A percentile compares a stretch with the other conserved stretches of the same genome.
Evolutionary conservation across 2,888 invertebrate species (phyloP).

Genomic region (Leptinotarsa juncta): DNA sequence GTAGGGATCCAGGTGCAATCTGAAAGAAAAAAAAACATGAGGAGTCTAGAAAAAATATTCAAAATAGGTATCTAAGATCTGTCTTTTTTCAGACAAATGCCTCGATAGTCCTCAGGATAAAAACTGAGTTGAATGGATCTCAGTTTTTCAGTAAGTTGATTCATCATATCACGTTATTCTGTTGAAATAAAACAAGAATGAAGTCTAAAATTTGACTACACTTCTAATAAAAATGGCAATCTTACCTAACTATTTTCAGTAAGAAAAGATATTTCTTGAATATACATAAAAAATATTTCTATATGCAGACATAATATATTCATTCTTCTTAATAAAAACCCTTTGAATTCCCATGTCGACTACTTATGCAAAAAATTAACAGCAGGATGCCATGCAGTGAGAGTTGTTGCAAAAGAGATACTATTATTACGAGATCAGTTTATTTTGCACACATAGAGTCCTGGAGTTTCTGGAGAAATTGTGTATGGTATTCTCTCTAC

Average conservation of each 20-base stretch:
- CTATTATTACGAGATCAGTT: too few relatives aligned
- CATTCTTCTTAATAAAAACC: too few relatives aligned
- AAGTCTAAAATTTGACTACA: too few relatives aligned
- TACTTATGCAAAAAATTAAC: too few relatives aligned
- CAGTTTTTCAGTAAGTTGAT: constrained; percentile 50
- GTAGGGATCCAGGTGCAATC: constrained; percentile 51
- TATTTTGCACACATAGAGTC: too few relatives aligned
- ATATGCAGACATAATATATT: too few relatives aligned
- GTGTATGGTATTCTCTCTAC: too few relatives aligned
- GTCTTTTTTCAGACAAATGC: constrained; percentile 56
- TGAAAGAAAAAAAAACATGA: constrained; percentile 38
- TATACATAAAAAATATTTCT: not conserved
- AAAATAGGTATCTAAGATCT: not conserved
- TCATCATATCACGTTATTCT: constrained; percentile 35
- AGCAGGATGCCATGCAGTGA: too few relatives aligned
- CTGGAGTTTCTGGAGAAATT: too few relatives aligned
- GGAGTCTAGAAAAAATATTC: not conserved
- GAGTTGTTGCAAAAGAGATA: too few relatives aligned
- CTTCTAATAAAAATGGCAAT: too few relatives aligned
- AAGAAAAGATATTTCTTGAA: constrained; percentile 8
- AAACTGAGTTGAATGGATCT: constrained; percentile 57
- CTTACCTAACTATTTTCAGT: not conserved
- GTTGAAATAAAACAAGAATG: not conserved
- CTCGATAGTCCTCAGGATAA: constrained; percentile 52
- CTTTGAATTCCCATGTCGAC: too few relatives aligned